Evolutionary conservation across 2,113 vertebrate species (phyloP).

Genomic region (Chaenogobius annularis): DNA sequence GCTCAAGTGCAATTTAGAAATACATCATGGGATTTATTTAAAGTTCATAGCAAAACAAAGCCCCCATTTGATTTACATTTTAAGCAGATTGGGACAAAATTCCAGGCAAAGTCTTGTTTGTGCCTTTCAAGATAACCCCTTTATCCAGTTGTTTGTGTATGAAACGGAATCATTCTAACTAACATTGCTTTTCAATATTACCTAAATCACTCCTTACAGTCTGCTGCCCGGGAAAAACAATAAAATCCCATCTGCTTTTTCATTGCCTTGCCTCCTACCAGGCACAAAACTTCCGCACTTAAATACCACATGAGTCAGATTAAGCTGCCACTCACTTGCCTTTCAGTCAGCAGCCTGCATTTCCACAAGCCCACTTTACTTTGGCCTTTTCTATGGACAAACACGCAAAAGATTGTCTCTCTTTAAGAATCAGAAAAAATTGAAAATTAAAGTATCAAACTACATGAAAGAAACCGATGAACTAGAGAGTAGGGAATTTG

Average conservation of each 20-base stretch:
- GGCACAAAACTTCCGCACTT: constrained; percentile 60
- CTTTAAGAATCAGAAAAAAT: constrained; percentile 26
- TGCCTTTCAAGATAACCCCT: constrained; percentile 8
- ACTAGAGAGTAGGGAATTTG: constrained; percentile 44
- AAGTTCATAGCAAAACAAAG: constrained; percentile 10
- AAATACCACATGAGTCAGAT: constrained; percentile 74
- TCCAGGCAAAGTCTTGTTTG: constrained; percentile 1
- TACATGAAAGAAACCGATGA: constrained; percentile 30
- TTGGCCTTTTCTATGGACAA: constrained; percentile 27
- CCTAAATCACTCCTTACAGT: constrained; percentile 41
- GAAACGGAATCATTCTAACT: too few relatives aligned
- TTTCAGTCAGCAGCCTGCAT: constrained; percentile 37
- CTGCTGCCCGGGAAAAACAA: constrained; percentile 49
- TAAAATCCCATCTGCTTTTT: constrained; percentile 69
- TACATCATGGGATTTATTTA: constrained; percentile 21
- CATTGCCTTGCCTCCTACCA: constrained; percentile 38
- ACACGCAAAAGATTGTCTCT: constrained; percentile 28
- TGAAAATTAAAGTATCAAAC: constrained; percentile 12
- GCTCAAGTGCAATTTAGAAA: constrained; percentile 30
- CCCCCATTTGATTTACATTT: constrained; percentile 21
- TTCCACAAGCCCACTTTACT: constrained; percentile 38
- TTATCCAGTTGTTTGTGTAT: constrained; percentile 21
- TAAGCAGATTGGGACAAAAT: constrained; percentile 22
- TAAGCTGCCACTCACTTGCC: constrained; percentile 57
- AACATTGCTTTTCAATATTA: constrained; percentile 15